phyloP scores from a whole-genome alignment of 1,140 invertebrate genomes.

The Sitophilus oryzae region DNA sequence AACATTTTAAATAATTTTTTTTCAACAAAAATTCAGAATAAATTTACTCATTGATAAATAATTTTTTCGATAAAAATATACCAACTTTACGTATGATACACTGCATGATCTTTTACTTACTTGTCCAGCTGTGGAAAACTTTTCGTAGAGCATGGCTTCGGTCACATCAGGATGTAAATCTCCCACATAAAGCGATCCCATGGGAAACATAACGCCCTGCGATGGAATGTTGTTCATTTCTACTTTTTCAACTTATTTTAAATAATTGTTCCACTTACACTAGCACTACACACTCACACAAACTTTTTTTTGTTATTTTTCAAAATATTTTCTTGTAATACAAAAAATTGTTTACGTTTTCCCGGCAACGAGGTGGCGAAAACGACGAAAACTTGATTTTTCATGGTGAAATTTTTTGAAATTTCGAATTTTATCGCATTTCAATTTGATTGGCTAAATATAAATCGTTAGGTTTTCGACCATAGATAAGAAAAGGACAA shows the following conservation, averaged over 20 bases:
- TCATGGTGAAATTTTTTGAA: neutral
- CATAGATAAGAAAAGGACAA: neutral
- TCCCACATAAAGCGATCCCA: slow-evolving; percentile 97
- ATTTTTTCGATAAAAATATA: too few species aligned
- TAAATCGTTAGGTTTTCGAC: slow-evolving; percentile 4
- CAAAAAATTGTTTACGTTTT: slow-evolving; percentile 12
- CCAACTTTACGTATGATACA: too few species aligned
- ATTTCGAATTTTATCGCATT: too few species aligned
- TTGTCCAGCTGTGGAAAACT: slow-evolving; percentile 95
- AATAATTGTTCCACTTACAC: slow-evolving; percentile 14
- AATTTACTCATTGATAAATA: too few species aligned
- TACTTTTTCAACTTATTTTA: slow-evolving; percentile 9
- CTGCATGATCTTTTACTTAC: too few species aligned
- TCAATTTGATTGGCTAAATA: too few species aligned
- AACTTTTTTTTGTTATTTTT: slow-evolving; percentile 15
- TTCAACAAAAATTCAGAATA: too few species aligned
- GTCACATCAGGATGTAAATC: slow-evolving; percentile 97
- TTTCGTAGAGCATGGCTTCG: slow-evolving; percentile 98
- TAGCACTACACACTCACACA: slow-evolving; percentile 9
- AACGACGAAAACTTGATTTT: slow-evolving; percentile 6
- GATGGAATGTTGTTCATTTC: slow-evolving; percentile 39
- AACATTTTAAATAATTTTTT: too few species aligned
- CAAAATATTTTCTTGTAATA: slow-evolving; percentile 8
- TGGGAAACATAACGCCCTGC: slow-evolving; percentile 69
- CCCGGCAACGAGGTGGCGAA: slow-evolving; percentile 6